Evolutionary conservation across 2,113 vertebrate genomes (phyloP).

Genomic region (Casuarius casuarius): DNA sequence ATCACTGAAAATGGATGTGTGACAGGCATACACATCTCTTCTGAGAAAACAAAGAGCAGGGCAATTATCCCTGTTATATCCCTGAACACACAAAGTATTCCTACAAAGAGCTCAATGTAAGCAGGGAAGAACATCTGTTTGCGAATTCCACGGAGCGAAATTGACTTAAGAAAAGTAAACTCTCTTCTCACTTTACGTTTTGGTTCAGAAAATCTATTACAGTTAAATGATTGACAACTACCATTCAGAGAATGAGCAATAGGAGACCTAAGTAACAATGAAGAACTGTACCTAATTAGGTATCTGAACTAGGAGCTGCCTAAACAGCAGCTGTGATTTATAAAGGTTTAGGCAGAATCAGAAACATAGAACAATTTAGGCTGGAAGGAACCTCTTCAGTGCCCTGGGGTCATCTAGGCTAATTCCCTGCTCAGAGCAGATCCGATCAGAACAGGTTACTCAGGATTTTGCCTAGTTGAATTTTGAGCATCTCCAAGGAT

Average conservation of each 20-base stretch:
- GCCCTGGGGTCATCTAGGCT: neutral
- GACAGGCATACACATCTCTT: neutral
- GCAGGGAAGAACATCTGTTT: neutral
- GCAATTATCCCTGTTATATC: neutral
- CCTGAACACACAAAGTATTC: neutral
- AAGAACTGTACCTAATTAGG: rapidly evolving
- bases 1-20: neutral
- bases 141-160: neutral
- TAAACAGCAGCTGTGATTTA: rapidly evolving
- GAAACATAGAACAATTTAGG: neutral
- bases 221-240: neutral
- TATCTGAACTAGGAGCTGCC: neutral
- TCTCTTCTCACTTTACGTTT: neutral
- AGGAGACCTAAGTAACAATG: neutral
- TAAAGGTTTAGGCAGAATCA: neutral
- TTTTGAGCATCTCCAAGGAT: neutral
- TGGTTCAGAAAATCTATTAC: neutral
- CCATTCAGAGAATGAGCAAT: neutral
- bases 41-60: neutral
- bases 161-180: rapidly evolving
- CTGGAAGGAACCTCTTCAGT: neutral
- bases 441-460: neutral
- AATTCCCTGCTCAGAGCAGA: neutral
- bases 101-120: rapidly evolving
- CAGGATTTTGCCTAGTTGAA: neutral